These are phyloP conservation scores for Campylomormyrus numenius DNA, from an alignment of 2,113 vertebrate genomes.

Conservation along the genomic window DNA sequence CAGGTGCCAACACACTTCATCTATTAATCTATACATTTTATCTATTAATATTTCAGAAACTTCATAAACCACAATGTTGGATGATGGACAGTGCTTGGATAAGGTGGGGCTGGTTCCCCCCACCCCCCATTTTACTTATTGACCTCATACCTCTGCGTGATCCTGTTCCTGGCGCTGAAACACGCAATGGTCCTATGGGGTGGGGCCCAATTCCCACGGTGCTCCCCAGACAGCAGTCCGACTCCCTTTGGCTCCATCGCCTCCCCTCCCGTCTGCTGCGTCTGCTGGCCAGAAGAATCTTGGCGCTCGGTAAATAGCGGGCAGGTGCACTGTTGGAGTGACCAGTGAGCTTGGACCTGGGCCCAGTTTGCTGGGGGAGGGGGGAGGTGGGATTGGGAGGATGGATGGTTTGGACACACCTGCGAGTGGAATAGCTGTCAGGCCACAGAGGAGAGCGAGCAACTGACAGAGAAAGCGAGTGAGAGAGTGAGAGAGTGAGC, in stretches of 20 bases:
- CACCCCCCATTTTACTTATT: slow-evolving; percentile 17
- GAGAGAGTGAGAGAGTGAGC: no score
- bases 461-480: neutral
- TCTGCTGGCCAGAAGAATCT: neutral
- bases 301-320: neutral
- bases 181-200: neutral
- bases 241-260: neutral
- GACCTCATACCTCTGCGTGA: slow-evolving; percentile 33
- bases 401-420: slow-evolving; percentile 20
- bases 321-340: neutral
- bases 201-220: neutral
- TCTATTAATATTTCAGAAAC: neutral
- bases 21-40: neutral
- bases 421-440: slow-evolving; percentile 33
- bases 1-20: no score
- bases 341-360: neutral
- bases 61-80: slow-evolving; percentile 16
- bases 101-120: neutral
- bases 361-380: neutral
- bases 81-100: slow-evolving; percentile 46
- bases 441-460: neutral
- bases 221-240: neutral
- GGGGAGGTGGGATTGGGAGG: neutral
- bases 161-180: slow-evolving; percentile 35
- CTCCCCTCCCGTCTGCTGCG: neutral